Conservation (phyloP, 92 coral and sea anemone species). For the Paramuricea clavata region DNA sequence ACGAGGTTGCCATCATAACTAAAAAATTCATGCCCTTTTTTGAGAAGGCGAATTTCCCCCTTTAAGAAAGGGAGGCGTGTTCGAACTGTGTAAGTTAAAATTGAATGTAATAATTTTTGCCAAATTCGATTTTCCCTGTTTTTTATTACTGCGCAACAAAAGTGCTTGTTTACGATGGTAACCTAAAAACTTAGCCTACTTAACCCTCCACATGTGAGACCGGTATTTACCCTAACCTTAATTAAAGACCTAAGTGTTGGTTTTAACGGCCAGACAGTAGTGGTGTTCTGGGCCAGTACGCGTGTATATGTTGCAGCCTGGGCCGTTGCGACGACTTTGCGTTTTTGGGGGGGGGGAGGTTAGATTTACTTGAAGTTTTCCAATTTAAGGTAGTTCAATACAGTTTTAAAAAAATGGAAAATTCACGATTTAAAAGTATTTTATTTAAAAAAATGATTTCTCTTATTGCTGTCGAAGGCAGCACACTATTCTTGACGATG, state of each 20-base stretch:
- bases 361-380: no score
- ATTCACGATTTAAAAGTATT: no score
- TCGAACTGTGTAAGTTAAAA: not conserved
- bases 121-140: not conserved
- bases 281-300: no score
- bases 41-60: not conserved
- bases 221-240: not conserved
- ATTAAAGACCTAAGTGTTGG: no score
- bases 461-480: no score
- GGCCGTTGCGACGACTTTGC: no score
- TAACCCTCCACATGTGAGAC: not conserved
- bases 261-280: no score
- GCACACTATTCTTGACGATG: no score
- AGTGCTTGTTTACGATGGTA: not conserved
- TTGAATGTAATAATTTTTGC: not conserved
- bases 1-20: not conserved
- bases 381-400: no score
- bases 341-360: no score
- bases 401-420: no score
- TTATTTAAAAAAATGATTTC: no score
- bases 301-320: not conserved
- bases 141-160: not conserved
- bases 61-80: not conserved
- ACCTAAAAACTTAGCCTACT: not conserved
- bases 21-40: not conserved